Evolutionary conservation across 2,113 vertebrate genomes (phyloP).

Genomic region (Ceyx melanurus): DNA sequence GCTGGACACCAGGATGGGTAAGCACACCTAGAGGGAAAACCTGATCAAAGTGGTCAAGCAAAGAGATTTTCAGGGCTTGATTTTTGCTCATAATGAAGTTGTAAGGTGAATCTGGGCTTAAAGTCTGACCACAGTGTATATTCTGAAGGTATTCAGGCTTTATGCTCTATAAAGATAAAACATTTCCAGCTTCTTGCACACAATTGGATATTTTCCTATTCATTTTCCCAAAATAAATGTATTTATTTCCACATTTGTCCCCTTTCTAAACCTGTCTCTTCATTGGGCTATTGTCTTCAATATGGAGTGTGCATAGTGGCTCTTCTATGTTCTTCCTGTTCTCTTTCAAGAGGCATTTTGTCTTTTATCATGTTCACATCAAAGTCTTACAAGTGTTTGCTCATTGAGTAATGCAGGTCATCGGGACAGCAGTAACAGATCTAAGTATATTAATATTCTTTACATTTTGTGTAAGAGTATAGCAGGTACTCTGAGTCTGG

Average conservation of each 20-base stretch:
- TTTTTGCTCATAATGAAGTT: not conserved
- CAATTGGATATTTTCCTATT: not conserved
- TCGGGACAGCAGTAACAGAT: not conserved
- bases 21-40: not conserved
- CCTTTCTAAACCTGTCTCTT: not conserved
- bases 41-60: not conserved
- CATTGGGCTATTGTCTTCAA: not conserved
- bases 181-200: not conserved
- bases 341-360: not conserved
- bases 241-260: not conserved
- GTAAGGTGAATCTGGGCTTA: not conserved
- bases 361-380: not conserved
- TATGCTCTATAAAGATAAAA: not conserved
- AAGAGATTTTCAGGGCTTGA: not conserved
- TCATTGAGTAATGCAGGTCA: not conserved
- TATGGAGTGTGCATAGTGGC: not conserved
- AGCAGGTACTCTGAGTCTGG: not conserved
- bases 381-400: conserved; percentile 1
- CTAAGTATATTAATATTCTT: not conserved
- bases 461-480: not conserved
- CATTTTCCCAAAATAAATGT: not conserved
- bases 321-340: not conserved
- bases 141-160: not conserved
- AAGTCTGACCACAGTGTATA: not conserved
- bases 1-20: not conserved